Evolutionary conservation across 2,113 vertebrate species (phyloP), one percentile per base, ranked within the genome.

Genomic region (Thomomys bottae): DNA sequence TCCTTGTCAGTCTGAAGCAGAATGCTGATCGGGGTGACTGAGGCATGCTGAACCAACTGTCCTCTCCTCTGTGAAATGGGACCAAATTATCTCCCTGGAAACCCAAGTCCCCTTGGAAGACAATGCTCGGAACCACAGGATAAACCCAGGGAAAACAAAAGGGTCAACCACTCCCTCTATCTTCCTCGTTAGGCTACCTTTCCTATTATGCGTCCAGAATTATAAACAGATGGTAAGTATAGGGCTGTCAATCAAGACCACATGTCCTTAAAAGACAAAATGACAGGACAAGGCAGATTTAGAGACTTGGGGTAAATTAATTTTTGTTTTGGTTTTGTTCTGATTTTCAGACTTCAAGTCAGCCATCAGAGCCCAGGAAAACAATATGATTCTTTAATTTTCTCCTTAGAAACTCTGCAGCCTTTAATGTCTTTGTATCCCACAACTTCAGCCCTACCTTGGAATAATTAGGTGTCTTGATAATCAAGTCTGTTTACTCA

Each of bases 401-500:
- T 40, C 72, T 84, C 49, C 68, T 90, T 86, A 84, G 72, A 89
- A 88, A 87, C n/a, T 77, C 38, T 32, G 59, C 40, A 84, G 76
- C 67, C 87, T 94, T 95, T n/a, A n/a, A n/a, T n/a, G n/a, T n/a
- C n/a, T n/a, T n/a, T 96, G 96, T 93, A 93, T 72, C 64, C n/a
- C n/a, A n/a, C n/a, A n/a, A n/a, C n/a, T n/a, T n/a, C n/a, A n/a
- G n/a, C n/a, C n/a, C 92, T 95, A 95, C 84, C 95, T 88, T 95
- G 36, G 93, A 92, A 93, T 95, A 94, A 96, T 95, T 96, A 95
- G 94, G 87, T 95, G 84, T 94, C 91, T 91, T 95, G 90, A 95
- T 93, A 92, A 96, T 95, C 94, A 96, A 88, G 72, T 92, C 88
- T 95, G 89, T 95, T 96, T 96, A 96, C 89, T 91, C 94, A 84